Evolutionary conservation across 1,140 invertebrate species (phyloP).

Genomic region (Pseudomyrmex cubaensis): DNA sequence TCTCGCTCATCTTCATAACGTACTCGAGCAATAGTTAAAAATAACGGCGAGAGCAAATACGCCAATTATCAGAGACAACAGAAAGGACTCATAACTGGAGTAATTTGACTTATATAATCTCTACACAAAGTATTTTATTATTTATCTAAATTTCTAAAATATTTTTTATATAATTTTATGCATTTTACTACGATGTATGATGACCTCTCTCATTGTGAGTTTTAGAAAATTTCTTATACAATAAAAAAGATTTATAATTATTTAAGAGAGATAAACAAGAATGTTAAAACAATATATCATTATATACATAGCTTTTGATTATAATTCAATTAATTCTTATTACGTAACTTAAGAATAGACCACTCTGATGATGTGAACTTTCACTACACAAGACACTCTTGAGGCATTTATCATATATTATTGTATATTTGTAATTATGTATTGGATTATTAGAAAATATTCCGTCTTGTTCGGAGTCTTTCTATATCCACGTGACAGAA

Average conservation of each 20-base stretch:
- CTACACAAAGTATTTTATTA: background rate
- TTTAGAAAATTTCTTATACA: background rate
- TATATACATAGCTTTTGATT: background rate
- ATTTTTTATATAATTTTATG: background rate
- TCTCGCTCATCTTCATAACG: conserved; percentile 16
- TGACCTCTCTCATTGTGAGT: background rate
- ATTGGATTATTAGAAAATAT: too few species aligned
- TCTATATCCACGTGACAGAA: too few species aligned
- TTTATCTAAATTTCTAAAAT: background rate
- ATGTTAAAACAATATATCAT: background rate
- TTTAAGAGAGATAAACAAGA: background rate
- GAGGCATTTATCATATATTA: too few species aligned
- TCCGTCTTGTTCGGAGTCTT: too few species aligned
- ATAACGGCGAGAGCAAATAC: conserved; percentile 12
- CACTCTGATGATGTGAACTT: background rate
- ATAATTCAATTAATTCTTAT: conserved; percentile 1
- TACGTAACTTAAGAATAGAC: conserved; percentile 5
- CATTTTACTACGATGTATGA: background rate
- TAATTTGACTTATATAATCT: conserved; percentile 2
- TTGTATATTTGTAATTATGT: too few species aligned
- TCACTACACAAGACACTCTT: background rate
- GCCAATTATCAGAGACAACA: background rate
- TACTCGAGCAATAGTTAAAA: conserved; percentile 37
- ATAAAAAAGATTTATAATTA: background rate
- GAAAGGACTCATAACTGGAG: background rate